phyloP scores from a whole-genome alignment of 2,113 vertebrate species.

The Probosciger aterrimus region DNA sequence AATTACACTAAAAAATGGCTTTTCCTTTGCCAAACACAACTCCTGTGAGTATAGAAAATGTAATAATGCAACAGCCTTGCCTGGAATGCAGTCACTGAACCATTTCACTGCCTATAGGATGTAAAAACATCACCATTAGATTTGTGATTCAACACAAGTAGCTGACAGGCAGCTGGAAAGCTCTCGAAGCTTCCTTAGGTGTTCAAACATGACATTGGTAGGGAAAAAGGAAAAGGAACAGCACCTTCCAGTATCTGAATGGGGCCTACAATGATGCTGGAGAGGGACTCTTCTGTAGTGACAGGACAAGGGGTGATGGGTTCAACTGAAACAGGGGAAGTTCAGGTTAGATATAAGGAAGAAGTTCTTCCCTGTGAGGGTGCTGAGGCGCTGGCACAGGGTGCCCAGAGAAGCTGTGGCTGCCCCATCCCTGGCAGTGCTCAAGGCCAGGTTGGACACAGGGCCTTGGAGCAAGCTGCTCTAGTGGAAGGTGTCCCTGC shows the following conservation, averaged over 20 bases:
- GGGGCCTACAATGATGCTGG: background rate
- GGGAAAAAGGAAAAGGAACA: background rate
- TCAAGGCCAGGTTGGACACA: too few species aligned
- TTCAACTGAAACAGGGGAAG: background rate
- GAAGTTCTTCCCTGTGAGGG: background rate
- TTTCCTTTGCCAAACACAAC: background rate
- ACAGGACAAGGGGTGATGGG: background rate
- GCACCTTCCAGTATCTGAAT: background rate
- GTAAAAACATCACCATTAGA: background rate
- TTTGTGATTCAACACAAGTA: background rate
- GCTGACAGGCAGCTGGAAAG: background rate
- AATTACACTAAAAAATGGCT: background rate
- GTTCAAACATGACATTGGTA: background rate
- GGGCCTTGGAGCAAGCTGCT: too few species aligned
- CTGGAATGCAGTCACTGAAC: background rate
- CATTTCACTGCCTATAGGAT: background rate
- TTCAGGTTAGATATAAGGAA: background rate
- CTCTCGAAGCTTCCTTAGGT: background rate
- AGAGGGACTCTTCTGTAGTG: background rate
- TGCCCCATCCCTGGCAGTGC: too few species aligned
- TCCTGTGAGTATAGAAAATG: background rate
- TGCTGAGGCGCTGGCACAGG: too few species aligned
- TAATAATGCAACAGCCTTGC: background rate
- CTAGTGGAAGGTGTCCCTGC: too few species aligned
- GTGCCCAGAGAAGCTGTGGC: too few species aligned